A percentile compares a stretch with the other conserved stretches of the same genome.
Conservation (phyloP, 2,797 vertebrate genomes). For the Bucorvus abyssinicus region DNA sequence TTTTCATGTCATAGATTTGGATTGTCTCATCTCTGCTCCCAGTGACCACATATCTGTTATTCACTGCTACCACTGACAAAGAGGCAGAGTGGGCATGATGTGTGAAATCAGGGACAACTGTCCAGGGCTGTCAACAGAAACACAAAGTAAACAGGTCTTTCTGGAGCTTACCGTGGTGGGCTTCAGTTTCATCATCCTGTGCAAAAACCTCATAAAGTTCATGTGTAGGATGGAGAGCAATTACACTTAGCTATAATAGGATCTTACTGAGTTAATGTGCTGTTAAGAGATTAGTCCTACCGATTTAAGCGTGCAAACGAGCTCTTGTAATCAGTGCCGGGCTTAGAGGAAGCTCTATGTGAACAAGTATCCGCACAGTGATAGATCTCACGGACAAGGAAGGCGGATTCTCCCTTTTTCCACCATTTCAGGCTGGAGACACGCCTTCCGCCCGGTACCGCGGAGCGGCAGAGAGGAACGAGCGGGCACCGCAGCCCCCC, state of each 20-base stretch:
- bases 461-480: neutral
- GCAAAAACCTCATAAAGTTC: neutral
- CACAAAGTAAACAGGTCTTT: neutral
- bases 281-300: neutral
- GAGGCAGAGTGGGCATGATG: constrained; percentile 92
- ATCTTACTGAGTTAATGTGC: neutral
- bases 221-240: neutral
- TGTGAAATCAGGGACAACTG: constrained; percentile 83
- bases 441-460: neutral
- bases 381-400: neutral
- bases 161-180: neutral
- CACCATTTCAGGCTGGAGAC: neutral
- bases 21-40: constrained; percentile 98
- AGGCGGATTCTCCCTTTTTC: neutral
- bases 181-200: neutral
- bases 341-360: neutral
- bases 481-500: neutral
- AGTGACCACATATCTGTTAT: constrained; percentile 88
- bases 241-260: neutral
- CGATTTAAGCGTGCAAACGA: neutral
- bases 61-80: constrained; percentile 84
- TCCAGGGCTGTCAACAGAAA: constrained; percentile 82
- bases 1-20: constrained; percentile 94
- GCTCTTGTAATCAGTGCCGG: neutral
- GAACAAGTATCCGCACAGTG: neutral